A percentile compares a stretch with the other conserved stretches of the same genome.
These are phyloP conservation scores for Venusia cambrica DNA, from an alignment of 2,888 invertebrate species.

Conservation along the genomic window DNA sequence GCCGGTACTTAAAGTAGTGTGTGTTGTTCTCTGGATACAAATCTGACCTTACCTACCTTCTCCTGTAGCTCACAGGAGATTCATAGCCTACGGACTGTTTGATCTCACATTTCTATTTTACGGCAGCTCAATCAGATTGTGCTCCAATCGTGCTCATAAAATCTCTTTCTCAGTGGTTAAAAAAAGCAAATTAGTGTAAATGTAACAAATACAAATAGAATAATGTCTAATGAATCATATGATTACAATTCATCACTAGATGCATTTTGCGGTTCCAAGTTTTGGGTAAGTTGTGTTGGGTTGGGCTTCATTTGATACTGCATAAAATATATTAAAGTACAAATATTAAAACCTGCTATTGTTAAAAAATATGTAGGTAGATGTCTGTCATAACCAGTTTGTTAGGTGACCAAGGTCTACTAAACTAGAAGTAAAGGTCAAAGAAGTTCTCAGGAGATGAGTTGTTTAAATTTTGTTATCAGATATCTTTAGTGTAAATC, in stretches of 20 bases:
- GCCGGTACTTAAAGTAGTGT: too few relatives aligned
- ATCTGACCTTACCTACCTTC: too few relatives aligned
- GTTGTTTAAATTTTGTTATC: background rate
- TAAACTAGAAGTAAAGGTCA: slow-evolving; percentile 15
- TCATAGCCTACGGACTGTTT: too few relatives aligned
- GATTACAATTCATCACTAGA: slow-evolving; percentile 82
- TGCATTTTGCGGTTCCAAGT: slow-evolving; percentile 87
- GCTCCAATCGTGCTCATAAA: too few relatives aligned
- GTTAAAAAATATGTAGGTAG: background rate
- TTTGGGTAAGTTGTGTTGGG: slow-evolving; percentile 85
- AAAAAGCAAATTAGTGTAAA: too few relatives aligned
- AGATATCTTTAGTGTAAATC: too few relatives aligned
- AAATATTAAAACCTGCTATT: background rate
- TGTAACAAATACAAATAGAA: slow-evolving; percentile 46
- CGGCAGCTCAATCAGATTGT: too few relatives aligned
- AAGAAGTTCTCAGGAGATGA: background rate
- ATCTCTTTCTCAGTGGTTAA: too few relatives aligned
- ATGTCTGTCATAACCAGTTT: slow-evolving; percentile 33
- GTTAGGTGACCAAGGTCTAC: too few relatives aligned
- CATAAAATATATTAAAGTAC: background rate
- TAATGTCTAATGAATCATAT: slow-evolving; percentile 74
- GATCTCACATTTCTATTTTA: too few relatives aligned
- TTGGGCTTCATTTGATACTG: slow-evolving; percentile 1
- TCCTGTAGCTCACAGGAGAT: too few relatives aligned
- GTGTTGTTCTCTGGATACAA: too few relatives aligned